Percentiles rank a stretch among this genome's conserved stretches.
Conservation (phyloP, 2,888 invertebrate genomes). For the Lydus trimaculatus region DNA sequence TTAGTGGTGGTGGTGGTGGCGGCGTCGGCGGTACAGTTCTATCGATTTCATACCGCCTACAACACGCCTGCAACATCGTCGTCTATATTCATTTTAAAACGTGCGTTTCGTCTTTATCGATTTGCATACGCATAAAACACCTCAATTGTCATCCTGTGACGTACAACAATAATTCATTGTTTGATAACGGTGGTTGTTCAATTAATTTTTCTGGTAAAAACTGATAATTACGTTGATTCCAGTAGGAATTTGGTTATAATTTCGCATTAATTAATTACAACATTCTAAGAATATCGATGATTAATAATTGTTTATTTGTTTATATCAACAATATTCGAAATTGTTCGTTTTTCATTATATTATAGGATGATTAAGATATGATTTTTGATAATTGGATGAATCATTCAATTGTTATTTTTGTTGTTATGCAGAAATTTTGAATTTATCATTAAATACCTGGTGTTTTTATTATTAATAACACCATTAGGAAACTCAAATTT, state of each 20-base stretch:
- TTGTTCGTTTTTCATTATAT: background rate
- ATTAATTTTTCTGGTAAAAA: no score
- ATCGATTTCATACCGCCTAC: conserved; percentile 19
- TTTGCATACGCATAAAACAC: conserved; percentile 16
- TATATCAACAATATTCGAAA: background rate
- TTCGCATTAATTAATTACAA: background rate
- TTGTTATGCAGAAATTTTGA: background rate
- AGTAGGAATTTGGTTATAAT: background rate
- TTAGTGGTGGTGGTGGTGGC: background rate
- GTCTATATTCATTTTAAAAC: background rate
- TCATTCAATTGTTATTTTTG: background rate
- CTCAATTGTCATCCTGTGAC: conserved; percentile 15
- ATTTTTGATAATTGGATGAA: background rate
- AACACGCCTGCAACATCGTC: conserved; percentile 15
- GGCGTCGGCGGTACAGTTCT: background rate
- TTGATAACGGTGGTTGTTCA: background rate
- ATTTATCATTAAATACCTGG: background rate
- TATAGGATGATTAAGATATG: background rate
- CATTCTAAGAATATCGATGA: background rate
- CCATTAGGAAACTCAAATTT: background rate
- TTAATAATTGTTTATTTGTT: background rate
- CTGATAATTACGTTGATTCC: background rate
- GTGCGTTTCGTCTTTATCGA: conserved; percentile 22
- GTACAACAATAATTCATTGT: background rate
- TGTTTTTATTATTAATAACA: background rate